Base-by-base conservation (phyloP, 2,797 vertebrate species). In the Scolopax rusticola region DNA sequence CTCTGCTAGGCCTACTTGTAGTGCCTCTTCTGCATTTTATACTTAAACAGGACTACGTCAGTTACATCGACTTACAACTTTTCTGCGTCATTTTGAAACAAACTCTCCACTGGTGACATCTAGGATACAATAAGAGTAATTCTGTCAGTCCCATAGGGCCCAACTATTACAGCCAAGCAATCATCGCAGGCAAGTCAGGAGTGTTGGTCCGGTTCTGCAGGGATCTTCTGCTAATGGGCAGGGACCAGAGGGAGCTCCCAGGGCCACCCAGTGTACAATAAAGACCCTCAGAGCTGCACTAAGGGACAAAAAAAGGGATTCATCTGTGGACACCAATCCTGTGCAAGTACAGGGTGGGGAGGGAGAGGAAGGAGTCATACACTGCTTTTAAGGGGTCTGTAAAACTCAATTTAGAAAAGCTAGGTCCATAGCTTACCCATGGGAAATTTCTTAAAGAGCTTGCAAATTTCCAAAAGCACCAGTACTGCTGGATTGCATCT, bases 141-240 rank as follows among this genome's bases (percentile, higher is more conserved):
- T 65, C n/a, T 45, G 5, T 36, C 43, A 50, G n/a, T 41, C n/a
- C 36, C 20, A 15, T 2, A 38, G 12, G 9, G 15, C 6, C 68
- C 50, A 33, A 12, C 45, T 71, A n/a, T 54, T 68, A 23, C 30
- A 76, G 24, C 11, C 57, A 78, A 56, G 45, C 43, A 77, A 70
- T 18, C 6, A 2, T 17, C 57, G 40, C 3, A 30, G 18, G 8
- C 11, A 45, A 65, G 18, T 68, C 41, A 47, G 9, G 0, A 0
- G 11, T 38, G 17, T 10, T 67, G 32, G 2, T 45, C 43, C 51
- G 16, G 57, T 36, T 63, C 51, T 25, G 23, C 33, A 73, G 14
- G 30, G 19, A 45, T 54, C 20, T 60, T 60, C 23, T 8, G 14
- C 13, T 25, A 27, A n/a, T 1, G 6, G 10, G 1, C 32, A 83